Conservation (phyloP, 1,140 invertebrate genomes). For the Argopecten irradians region DNA sequence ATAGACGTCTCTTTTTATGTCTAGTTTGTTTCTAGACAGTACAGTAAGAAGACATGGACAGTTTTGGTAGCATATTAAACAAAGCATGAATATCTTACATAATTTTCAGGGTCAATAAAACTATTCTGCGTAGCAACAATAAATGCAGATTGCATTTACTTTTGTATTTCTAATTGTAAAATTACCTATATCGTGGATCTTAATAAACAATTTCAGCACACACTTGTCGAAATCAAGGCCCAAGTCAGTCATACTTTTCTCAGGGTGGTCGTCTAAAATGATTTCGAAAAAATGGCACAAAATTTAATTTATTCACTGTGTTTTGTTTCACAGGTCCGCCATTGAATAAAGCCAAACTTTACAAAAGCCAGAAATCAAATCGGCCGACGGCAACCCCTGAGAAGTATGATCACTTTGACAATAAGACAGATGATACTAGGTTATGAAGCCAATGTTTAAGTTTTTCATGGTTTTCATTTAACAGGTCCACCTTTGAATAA, state of each 20-base stretch:
- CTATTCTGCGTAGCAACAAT: too few species aligned
- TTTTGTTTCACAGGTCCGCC: neutral
- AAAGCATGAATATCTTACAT: too few species aligned
- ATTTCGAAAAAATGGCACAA: neutral
- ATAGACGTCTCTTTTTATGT: too few species aligned
- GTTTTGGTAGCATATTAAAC: too few species aligned
- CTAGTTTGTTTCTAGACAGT: too few species aligned
- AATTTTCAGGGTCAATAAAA: too few species aligned
- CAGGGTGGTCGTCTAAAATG: neutral
- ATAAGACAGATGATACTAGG: neutral
- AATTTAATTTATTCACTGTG: neutral
- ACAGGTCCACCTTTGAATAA: constrained; percentile 72
- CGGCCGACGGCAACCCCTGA: neutral
- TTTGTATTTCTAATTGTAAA: too few species aligned
- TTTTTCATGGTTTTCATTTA: neutral
- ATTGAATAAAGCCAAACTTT: constrained; percentile 3
- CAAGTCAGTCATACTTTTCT: neutral
- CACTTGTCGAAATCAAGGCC: neutral
- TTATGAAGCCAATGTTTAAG: neutral
- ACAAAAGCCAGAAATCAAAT: constrained; percentile 24
- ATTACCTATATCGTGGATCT: too few species aligned
- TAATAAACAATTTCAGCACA: neutral
- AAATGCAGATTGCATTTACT: too few species aligned
- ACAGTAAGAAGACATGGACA: too few species aligned
- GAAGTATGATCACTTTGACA: neutral